phyloP scores from a whole-genome alignment of 1,140 invertebrate species.

The Drepana arcuata region DNA sequence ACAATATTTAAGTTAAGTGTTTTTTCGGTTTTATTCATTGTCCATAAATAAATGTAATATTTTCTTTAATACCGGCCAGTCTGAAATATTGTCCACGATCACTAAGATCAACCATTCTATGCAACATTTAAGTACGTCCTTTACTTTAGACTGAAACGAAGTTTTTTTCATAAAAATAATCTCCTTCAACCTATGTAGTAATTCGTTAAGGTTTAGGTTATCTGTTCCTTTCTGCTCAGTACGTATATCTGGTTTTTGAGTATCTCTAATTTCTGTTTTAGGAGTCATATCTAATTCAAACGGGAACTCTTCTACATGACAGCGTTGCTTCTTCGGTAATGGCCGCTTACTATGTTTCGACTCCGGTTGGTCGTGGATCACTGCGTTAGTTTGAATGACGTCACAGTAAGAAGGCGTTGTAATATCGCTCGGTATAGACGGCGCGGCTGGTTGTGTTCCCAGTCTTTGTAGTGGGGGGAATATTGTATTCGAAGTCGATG shows the following conservation, averaged over 20 bases:
- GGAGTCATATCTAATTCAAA: not conserved
- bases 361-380: no score
- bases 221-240: not conserved
- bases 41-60: constrained; percentile 8
- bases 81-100: constrained; percentile 10
- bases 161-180: constrained; percentile 5
- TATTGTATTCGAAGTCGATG: not conserved
- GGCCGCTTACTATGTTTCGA: no score
- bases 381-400: no score
- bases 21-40: constrained; percentile 4
- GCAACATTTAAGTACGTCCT: constrained; percentile 6
- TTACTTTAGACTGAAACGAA: constrained; percentile 6
- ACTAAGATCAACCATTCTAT: constrained; percentile 13
- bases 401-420: no score
- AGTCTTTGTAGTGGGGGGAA: not conserved
- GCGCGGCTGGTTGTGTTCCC: not conserved
- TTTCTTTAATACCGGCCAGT: constrained; percentile 12
- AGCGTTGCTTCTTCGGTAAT: not conserved
- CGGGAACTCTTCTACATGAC: not conserved
- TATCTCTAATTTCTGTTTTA: not conserved
- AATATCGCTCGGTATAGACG: no score
- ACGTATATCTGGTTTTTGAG: not conserved
- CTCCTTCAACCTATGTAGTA: constrained; percentile 6
- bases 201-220: constrained; percentile 1
- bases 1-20: constrained; percentile 10